Evolutionary conservation across 2,113 vertebrate species (phyloP), one percentile per base, ranked within the genome.

Genomic region (Pteropus alecto): DNA sequence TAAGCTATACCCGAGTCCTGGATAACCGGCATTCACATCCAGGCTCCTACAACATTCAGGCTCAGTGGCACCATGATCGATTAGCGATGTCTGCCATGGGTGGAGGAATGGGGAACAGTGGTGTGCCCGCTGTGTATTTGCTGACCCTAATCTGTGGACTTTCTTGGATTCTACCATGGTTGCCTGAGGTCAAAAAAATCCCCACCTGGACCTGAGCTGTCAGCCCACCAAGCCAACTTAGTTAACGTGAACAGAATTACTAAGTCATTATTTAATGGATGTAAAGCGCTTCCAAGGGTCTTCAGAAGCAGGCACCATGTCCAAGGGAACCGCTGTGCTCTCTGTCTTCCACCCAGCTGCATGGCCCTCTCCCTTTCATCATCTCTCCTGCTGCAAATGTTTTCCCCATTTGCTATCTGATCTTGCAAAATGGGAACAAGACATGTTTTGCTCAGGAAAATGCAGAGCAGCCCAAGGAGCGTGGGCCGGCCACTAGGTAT

Each of bases 381-480:
- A 60, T 89, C 88, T 33, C 93, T 77, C 63, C 82, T 19, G 30
- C 77, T 61, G 67, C 77, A 87, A 94, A 84, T 95, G 84, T 92
- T 76, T 77, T 92, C 70, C 65, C 91, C 5, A 0, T 51, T 82
- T 33, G n/a, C 61, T 95, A 68, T 94, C 95, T 96, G 97, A 97
- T 98, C 91, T 95, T 61, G 58, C 86, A 87, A 98, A 97, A 96
- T 19, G 70, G 92, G 78, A 97, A 86, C 11, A 86, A 97, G 95
- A 41, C 83, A 46, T 84, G 46, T 86, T 98, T 98, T 96, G 96
- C 97, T 98, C 77, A 26, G 70, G 84, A 91, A 97, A 96, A 96
- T 46, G 89, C 95, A 83, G 82, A 90, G 87, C 95, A 84, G 79
- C 91, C 92, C 48, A 12, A 91, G 95, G 89, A 94, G 94, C 54